Percentiles rank a stretch among this genome's conserved stretches.
Conservation (phyloP, 2,797 vertebrate species). For the Mustela erminea region DNA sequence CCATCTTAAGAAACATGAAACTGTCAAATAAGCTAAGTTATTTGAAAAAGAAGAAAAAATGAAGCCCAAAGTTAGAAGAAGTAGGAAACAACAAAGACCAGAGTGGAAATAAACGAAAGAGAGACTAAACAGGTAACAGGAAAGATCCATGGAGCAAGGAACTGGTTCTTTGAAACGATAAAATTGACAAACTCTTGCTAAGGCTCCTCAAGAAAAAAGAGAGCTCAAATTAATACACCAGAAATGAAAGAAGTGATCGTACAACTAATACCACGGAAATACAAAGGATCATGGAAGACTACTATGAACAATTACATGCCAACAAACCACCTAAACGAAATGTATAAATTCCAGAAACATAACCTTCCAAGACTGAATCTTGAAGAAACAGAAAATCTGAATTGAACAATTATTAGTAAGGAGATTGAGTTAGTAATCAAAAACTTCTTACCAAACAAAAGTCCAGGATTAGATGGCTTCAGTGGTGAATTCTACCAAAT, state of each 20-base stretch:
- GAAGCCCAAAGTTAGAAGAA: neutral
- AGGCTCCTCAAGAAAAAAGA: neutral
- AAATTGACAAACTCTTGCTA: neutral
- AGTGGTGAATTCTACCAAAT: neutral
- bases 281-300: neutral
- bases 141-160: neutral
- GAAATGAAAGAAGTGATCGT: neutral
- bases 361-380: neutral
- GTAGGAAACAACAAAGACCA: neutral
- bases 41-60: neutral
- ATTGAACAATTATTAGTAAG: neutral
- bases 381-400: neutral
- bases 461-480: neutral
- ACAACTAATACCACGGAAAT: neutral
- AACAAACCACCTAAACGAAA: neutral
- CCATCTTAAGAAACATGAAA: neutral
- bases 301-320: neutral
- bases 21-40: neutral
- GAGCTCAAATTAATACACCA: neutral
- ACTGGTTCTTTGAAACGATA: neutral
- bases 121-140: neutral
- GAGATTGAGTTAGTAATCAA: neutral
- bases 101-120: neutral
- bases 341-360: neutral
- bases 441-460: neutral